A percentile compares a stretch with the other conserved stretches of the same genome.
These are phyloP conservation scores for Zaprionus lineosus DNA, from an alignment of 2,888 invertebrate genomes.

Conservation along the genomic window DNA sequence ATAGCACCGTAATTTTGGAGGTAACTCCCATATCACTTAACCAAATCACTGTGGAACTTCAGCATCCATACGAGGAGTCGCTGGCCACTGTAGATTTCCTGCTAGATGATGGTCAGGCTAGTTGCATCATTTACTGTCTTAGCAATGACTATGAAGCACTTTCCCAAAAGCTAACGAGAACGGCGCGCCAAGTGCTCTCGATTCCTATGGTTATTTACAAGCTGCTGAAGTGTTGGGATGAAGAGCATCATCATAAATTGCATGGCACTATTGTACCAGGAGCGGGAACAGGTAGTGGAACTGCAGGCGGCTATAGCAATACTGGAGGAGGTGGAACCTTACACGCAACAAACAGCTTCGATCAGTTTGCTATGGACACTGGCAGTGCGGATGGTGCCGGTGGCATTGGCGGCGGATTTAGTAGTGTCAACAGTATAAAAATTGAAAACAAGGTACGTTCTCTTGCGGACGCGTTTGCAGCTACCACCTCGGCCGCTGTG, in stretches of 20 bases:
- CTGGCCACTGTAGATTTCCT: constrained; percentile 96
- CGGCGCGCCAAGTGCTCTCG: constrained; percentile 94
- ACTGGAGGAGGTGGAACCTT: neutral
- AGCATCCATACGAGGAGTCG: constrained; percentile 95
- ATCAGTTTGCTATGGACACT: constrained; percentile 42
- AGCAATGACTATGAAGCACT: constrained; percentile 83
- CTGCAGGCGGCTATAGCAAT: constrained; percentile 30
- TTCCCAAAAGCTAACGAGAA: constrained; percentile 84
- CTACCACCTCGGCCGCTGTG: constrained; percentile 72
- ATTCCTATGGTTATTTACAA: constrained; percentile 95
- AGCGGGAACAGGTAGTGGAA: constrained; percentile 29
- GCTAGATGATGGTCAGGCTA: constrained; percentile 90
- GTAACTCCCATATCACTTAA: constrained; percentile 94
- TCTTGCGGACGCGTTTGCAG: constrained; percentile 64
- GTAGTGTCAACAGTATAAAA: constrained; percentile 54
- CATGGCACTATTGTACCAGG: constrained; percentile 56
- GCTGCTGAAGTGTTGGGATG: constrained; percentile 93
- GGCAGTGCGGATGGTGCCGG: constrained; percentile 14
- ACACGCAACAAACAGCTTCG: constrained; percentile 31
- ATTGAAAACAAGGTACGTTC: constrained; percentile 67
- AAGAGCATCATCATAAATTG: constrained; percentile 86
- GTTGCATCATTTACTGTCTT: constrained; percentile 89
- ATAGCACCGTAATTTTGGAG: constrained; percentile 91
- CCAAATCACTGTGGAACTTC: constrained; percentile 94
- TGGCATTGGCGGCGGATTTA: constrained; percentile 29